phyloP scores from a whole-genome alignment of 2,888 invertebrate species.

The Andrena marginata region DNA sequence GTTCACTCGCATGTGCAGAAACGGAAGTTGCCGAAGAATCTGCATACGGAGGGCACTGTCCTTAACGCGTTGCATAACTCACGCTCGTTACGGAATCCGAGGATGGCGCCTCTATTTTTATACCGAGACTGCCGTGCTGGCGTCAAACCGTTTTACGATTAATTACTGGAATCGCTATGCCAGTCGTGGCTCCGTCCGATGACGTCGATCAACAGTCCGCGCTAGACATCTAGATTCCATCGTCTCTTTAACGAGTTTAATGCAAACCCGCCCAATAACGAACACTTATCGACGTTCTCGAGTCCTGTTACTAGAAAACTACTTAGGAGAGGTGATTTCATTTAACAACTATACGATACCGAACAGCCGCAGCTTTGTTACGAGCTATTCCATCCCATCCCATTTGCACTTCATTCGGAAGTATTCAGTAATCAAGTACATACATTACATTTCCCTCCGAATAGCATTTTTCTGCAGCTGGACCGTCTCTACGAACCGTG shows the following conservation, averaged over 20 bases:
- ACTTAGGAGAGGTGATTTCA: not conserved
- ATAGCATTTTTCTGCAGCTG: no score
- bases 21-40: constrained; percentile 21
- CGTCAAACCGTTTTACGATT: constrained; percentile 52
- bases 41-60: constrained; percentile 57
- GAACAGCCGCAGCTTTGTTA: not conserved
- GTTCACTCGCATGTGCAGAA: not conserved
- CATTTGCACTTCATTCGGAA: not conserved
- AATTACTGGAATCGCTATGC: constrained; percentile 53
- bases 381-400: not conserved
- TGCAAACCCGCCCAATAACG: not conserved
- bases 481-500: no score
- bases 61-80: constrained; percentile 66
- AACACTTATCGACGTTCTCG: constrained; percentile 1
- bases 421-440: not conserved
- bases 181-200: constrained; percentile 1
- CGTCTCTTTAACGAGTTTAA: constrained; percentile 4
- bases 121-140: constrained; percentile 26
- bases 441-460: not conserved
- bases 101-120: constrained; percentile 68
- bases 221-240: constrained; percentile 49
- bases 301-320: not conserved
- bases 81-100: constrained; percentile 59
- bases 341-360: not conserved
- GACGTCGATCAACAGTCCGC: constrained; percentile 29